Base-by-base conservation (phyloP, 2,797 vertebrate genomes). In the Tapirus indicus region DNA sequence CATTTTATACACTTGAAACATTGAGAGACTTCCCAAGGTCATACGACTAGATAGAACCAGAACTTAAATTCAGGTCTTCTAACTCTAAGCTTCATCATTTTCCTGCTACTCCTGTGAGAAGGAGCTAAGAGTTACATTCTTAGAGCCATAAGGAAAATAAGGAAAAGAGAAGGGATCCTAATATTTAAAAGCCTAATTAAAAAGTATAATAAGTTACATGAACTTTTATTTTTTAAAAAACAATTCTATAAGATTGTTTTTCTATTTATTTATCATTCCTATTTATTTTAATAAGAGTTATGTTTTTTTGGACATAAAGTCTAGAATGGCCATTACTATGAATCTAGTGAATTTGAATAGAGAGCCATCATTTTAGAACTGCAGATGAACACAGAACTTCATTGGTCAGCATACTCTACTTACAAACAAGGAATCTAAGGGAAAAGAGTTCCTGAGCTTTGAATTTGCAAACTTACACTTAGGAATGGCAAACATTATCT, bases 221-320 rank as follows among this genome's bases (percentile, higher is more conserved):
- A 74, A n/a, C 56, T 88, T 86, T 97, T 84, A 66, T 54, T 95
- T 96, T 94, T 85, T 27, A 85, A 54, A 87, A 72, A 32, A 0
- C 18, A 60, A 84, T 86, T 94, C 25, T 68, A 5, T 66, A 84
- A 58, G 27, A 29, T 69, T 80, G 14, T 14, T 95, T 91, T 96
- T 92, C 35, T 89, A 41, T n/a, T 44, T 82, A 87, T 35, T 94
- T 64, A 64, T 84, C 68, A 58, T 82, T 77, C n/a, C 2, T 94
- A 16, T 68, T 88, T 78, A 52, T 88, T 12, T 85, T 95, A 83
- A 25, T 29, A 90, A 58, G 47, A 66, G 16, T 60, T 89, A 71
- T 38, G 1, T 52, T n/a, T 72, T 93, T 78, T 52, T n/a, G 23
- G 18, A 68, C 7, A 8, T 25, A 71, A 86, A 35, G 6, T 79